phyloP scores from a whole-genome alignment of 2,888 invertebrate genomes.

The Notodonta dromedarius region DNA sequence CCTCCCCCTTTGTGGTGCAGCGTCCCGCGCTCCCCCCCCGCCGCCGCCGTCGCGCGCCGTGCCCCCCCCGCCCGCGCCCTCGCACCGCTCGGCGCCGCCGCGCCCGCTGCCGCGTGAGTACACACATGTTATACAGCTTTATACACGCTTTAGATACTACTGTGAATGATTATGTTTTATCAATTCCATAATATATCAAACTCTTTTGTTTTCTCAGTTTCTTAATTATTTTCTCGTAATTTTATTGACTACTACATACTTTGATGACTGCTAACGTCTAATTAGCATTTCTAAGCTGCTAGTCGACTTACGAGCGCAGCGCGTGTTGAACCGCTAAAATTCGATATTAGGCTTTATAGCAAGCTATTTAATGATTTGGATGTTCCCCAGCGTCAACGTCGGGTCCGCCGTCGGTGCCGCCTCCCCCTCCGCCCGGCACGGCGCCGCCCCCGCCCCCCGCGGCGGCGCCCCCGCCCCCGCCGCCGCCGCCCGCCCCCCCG shows the following conservation, averaged over 20 bases:
- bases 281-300: too few species aligned
- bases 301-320: too few species aligned
- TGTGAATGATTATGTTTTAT: conserved; percentile 17
- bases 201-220: too few species aligned
- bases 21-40: conserved; percentile 83
- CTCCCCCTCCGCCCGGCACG: conserved; percentile 49
- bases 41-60: conserved; percentile 81
- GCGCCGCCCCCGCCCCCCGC: conserved; percentile 47
- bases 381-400: conserved; percentile 26
- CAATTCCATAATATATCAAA: too few species aligned
- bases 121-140: not conserved
- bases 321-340: too few species aligned
- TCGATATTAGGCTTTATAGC: too few species aligned
- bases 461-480: conserved; percentile 43
- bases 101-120: conserved; percentile 80
- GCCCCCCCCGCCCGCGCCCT: conserved; percentile 71
- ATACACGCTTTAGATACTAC: not conserved
- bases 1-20: conserved; percentile 45
- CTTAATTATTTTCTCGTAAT: too few species aligned
- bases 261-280: too few species aligned
- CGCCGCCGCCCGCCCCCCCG: conserved; percentile 63
- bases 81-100: conserved; percentile 60
- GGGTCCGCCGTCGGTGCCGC: conserved; percentile 29
- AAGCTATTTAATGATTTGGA: too few species aligned
- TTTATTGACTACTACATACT: too few species aligned